Evolutionary conservation across 2,888 invertebrate species (phyloP), one percentile per base, ranked within the genome.

Genomic region (Ochlodes sylvanus): DNA sequence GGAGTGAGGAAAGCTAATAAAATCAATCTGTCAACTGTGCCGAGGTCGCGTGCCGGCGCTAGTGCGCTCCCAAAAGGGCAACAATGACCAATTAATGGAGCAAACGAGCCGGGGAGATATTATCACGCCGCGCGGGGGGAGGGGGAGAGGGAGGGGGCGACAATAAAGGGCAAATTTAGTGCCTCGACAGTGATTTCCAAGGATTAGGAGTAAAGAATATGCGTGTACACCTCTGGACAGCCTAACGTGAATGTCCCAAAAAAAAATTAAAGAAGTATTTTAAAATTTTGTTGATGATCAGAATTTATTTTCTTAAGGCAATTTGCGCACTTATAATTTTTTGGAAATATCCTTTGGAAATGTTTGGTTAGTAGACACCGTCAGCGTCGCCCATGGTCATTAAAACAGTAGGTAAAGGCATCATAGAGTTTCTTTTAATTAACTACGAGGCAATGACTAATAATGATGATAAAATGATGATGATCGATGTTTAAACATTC

Each of bases 131-230:
- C 71, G 67, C 69, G 63, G 27, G 38, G 21, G 47, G n/a, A 9
- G 58, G 73, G 73, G 74, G 73, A 63, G 73, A 70, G 71, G 69
- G 58, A 52, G 19, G 58, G 14, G 41, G 60, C 66, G 34, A 83
- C 86, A 87, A 86, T 87, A 82, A 81, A 79, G 80, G 79, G 79
- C 86, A 85, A 85, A 88, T 88, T 87, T 86, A 85, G 80, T 83
- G 80, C 75, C 78, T 81, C 77, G 50, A 47, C 61, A 15, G 61
- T 61, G 61, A 67, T 67, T 67, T 42, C 55, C 44, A n/a, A 32
- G 61, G 61, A 67, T 67, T 67, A 67, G 27, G 55, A 34, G 55
- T 14, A 41, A 52, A 58, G 52, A 56, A 27, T 52, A 65, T 57
- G 57, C 44, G 57, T 42, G 47, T 70, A 67, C 66, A 72, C 61